Percentiles rank a stretch among this genome's conserved stretches.
phyloP scores from a whole-genome alignment of 2,113 vertebrate species.

The Petroica traversi region DNA sequence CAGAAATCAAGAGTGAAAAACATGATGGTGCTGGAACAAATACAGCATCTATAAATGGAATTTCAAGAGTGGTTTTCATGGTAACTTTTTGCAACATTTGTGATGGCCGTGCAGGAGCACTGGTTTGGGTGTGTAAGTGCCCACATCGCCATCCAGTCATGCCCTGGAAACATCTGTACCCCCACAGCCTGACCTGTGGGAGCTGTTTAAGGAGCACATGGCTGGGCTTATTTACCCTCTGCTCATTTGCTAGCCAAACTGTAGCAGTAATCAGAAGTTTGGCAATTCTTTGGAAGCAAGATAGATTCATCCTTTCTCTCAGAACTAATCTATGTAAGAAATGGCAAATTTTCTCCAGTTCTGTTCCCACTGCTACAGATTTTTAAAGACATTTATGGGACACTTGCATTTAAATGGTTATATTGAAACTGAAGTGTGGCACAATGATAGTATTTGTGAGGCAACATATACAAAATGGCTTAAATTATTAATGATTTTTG shows the following conservation, averaged over 20 bases:
- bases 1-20: background rate
- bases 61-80: background rate
- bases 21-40: background rate
- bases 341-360: background rate
- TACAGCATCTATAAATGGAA: background rate
- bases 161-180: background rate
- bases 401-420: background rate
- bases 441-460: background rate
- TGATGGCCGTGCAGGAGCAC: background rate
- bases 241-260: background rate
- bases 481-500: background rate
- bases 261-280: background rate
- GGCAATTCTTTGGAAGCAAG: background rate
- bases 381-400: background rate
- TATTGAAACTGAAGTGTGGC: background rate
- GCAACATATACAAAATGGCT: background rate
- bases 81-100: background rate
- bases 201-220: background rate
- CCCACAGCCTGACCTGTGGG: background rate
- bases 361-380: background rate
- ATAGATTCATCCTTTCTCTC: background rate
- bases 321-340: background rate
- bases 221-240: background rate
- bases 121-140: background rate
- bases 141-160: fast-evolving